phyloP scores from a whole-genome alignment of 1,140 invertebrate species.

The Coptotermes formosanus region DNA sequence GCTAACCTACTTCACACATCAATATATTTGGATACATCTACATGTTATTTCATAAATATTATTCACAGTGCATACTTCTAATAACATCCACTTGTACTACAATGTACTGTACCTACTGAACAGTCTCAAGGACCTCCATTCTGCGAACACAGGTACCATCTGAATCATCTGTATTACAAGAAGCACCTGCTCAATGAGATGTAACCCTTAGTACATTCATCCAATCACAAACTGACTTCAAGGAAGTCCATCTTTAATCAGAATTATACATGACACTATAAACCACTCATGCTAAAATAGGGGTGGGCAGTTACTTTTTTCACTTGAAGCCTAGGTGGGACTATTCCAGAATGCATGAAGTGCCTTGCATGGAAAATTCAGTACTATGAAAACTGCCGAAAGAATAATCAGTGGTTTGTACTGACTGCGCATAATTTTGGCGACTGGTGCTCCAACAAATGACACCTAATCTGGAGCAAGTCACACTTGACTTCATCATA shows the following conservation, averaged over 20 bases:
- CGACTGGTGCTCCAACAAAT: too few relatives aligned
- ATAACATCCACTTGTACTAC: not conserved
- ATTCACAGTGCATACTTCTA: not conserved
- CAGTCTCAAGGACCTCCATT: not conserved
- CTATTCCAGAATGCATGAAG: too few relatives aligned
- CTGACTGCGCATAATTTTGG: too few relatives aligned
- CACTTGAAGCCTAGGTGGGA: not conserved
- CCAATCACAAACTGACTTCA: too few relatives aligned
- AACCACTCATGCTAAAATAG: not conserved
- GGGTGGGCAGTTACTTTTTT: not conserved
- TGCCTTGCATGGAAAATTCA: too few relatives aligned
- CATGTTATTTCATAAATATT: conserved; percentile 14
- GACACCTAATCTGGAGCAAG: too few relatives aligned
- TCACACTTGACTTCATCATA: too few relatives aligned
- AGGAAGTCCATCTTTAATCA: too few relatives aligned
- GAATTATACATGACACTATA: not conserved
- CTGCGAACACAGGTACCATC: not conserved
- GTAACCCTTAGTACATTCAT: not conserved
- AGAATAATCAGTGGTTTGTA: too few relatives aligned
- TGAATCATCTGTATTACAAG: not conserved
- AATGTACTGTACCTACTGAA: not conserved
- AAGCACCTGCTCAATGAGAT: not conserved
- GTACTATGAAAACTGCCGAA: too few relatives aligned
- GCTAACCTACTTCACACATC: not conserved
- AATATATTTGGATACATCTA: not conserved